Evolutionary conservation across 2,888 invertebrate species (phyloP), one percentile per base, ranked within the genome.

Genomic region (Limnephilus lunatus): DNA sequence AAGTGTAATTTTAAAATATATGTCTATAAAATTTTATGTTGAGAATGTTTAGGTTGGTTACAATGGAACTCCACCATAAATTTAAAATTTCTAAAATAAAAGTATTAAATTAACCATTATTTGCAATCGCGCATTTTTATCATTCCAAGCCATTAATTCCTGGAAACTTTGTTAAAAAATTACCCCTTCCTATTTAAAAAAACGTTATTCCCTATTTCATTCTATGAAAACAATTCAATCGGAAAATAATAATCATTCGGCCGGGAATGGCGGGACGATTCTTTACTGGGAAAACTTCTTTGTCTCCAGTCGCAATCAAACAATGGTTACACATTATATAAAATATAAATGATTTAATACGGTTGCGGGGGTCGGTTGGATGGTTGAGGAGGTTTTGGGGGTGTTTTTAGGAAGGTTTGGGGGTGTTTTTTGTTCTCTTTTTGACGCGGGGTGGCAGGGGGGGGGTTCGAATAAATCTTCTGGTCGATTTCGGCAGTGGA

Each of bases 331-430:
- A 93, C 92, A 92, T 93, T 93, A 93, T 93, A 91, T 92, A 90
- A 85, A 85, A 91, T 93, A 93, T 93, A 92, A 93, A 93, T 93
- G 93, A 93, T 93, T 93, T 93, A 93, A 93, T 93, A 93, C 92
- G 90, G 90, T 91, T 83, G 44, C 90, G 53, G 90, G 90, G 92
- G 93, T 89, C 68, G 81, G 81, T n/a, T 68, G 68, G 68, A 25
- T 68, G 68, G 91, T 32, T 68, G 35, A 35, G 39, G 86, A 80
- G 68, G 68, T 25, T 68, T 68, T 25, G 19, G 68, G 68, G 68
- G 68, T 68, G 68, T n/a, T 68, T 68, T 68, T 68, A 68, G 25
- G 68, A 68, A 68, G 85, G 68, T 68, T 68, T n/a, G 68, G 90
- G 82, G 81, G 19, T 90, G 91, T 92, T 92, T 92, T 92, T 92